Conservation (phyloP, 2,797 vertebrate genomes). For the Acanthiza pusilla region DNA sequence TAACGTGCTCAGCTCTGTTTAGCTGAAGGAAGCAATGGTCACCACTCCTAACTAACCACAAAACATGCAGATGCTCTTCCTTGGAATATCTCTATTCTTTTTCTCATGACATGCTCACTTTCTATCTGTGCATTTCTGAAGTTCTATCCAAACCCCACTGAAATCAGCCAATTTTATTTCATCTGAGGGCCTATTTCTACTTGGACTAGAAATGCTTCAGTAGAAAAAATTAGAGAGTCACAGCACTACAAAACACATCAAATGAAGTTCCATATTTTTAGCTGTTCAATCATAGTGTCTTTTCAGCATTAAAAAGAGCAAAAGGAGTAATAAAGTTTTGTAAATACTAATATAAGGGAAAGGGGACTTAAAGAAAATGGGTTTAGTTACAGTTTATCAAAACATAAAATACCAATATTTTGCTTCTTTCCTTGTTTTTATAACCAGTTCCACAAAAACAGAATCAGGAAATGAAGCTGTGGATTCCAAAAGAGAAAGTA, state of each 20-base stretch:
- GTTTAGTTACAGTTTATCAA: not conserved
- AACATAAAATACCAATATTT: not conserved
- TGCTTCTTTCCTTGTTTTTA: not conserved
- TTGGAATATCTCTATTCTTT: not conserved
- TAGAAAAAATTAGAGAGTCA: not conserved
- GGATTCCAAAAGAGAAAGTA: not conserved
- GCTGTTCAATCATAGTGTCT: not conserved
- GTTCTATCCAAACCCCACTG: not conserved
- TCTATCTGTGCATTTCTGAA: not conserved
- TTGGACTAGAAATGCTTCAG: not conserved
- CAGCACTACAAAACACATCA: not conserved
- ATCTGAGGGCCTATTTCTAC: not conserved
- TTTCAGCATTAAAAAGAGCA: not conserved
- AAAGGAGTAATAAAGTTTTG: not conserved
- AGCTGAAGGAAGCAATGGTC: not conserved
- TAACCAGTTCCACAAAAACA: not conserved
- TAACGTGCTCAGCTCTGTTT: not conserved
- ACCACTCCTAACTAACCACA: not conserved
- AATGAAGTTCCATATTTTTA: not conserved
- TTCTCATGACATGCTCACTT: not conserved
- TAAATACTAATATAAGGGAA: not conserved
- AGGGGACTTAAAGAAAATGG: not conserved
- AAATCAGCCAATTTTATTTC: not conserved
- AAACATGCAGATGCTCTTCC: not conserved
- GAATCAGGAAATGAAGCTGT: slow-evolving; percentile 7